Evolutionary conservation across 2,888 invertebrate species (phyloP).

Genomic region (Synanthedon formicaeformis): DNA sequence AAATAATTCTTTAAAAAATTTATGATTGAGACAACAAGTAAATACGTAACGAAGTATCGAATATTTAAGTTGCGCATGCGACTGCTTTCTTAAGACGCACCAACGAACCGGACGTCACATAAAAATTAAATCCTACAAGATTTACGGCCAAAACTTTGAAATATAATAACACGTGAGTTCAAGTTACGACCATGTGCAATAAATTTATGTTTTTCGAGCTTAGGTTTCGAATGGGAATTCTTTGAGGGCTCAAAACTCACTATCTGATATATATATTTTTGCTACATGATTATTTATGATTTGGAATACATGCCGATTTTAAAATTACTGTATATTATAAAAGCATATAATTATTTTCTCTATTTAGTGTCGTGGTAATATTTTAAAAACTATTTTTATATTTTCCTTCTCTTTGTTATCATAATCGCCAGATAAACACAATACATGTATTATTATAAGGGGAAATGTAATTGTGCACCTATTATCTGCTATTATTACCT

Average conservation of each 20-base stretch:
- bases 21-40: not conserved
- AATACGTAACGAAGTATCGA: not conserved
- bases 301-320: not conserved
- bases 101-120: constrained; percentile 38
- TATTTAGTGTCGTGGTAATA: no score
- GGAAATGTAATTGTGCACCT: no score
- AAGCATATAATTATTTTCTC: no score
- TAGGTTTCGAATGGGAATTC: constrained; percentile 13
- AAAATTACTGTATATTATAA: no score
- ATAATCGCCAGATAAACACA: no score
- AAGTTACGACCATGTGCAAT: constrained; percentile 46
- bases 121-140: constrained; percentile 57
- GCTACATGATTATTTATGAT: not conserved
- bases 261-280: constrained; percentile 25
- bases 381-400: no score
- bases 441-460: no score
- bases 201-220: constrained; percentile 46
- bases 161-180: constrained; percentile 50
- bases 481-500: no score
- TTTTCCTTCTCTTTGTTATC: no score
- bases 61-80: not conserved
- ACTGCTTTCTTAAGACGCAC: not conserved
- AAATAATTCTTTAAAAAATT: no score
- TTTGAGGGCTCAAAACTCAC: constrained; percentile 8
- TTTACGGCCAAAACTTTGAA: constrained; percentile 58